Base-by-base conservation (phyloP, 2,888 invertebrate species). In the Drosophila robusta region DNA sequence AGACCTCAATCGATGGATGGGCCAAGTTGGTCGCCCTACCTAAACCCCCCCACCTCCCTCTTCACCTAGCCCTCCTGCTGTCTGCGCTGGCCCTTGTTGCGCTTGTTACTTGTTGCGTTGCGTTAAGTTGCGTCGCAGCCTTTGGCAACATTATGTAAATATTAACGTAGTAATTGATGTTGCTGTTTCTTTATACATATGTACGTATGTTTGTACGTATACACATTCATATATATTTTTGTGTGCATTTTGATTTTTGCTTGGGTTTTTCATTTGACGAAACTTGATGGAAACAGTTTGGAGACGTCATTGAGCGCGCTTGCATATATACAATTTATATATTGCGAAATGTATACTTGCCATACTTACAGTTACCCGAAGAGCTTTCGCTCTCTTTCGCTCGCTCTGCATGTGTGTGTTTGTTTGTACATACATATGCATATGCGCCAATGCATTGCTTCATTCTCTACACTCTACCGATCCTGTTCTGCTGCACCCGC, bases 1-100 rank as follows among this genome's bases (percentile, higher is more conserved):
- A 90, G 90, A 90, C 90, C 90, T 88, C 91, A 90, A 91, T 90
- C 88, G 90, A 81, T 89, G 89, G 75, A 44, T 82, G 78, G 66
- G 79, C 78, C 74, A 78, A 76, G 51, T 78, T 79, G 76, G 80
- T 76, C 75, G 73, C 55, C 50, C 64, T 52, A 42, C 45, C 54
- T 45, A 38, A 8, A n/a, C 29, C 1, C 36, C 22, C 12, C 22
- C 14, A n/a, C 4, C 6, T 9, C 45, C 4, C 14, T 11, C n/a
- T 4, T 22, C 41, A 11, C 16, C 26, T 26, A 14, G 22, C 41
- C 4, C 14, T 7, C 11, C 24, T n/a, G 2, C 32, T 26, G 9
- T 26, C n/a, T 29, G 29, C 34, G 9, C 29, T 29, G 34, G 34
- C 45, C 32, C 39, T 47, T 56, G 49, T 38, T 24, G 18, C 6